phyloP scores from a whole-genome alignment of 2,113 vertebrate genomes.

The Anolis carolinensis region DNA sequence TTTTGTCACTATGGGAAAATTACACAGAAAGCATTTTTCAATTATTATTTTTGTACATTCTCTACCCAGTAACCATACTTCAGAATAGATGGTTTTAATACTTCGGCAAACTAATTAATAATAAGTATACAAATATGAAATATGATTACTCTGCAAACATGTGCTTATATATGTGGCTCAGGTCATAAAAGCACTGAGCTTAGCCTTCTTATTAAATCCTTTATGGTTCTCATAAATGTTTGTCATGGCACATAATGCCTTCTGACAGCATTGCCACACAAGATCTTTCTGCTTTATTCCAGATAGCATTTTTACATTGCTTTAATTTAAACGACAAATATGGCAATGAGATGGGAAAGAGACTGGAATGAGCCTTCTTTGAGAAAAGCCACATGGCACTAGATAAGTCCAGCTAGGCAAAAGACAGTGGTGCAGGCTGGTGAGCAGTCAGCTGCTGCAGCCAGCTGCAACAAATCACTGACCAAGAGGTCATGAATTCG shows the following conservation, averaged over 20 bases:
- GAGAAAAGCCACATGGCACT: neutral
- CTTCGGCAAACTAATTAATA: neutral
- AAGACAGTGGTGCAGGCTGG: too few relatives aligned
- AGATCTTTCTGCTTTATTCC: neutral
- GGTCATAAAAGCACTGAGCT: neutral
- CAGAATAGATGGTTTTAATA: neutral
- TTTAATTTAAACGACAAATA: neutral
- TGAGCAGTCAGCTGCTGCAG: too few relatives aligned
- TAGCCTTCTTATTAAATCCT: conserved; percentile 17
- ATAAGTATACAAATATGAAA: neutral
- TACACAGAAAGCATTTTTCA: neutral
- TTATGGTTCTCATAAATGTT: conserved; percentile 20
- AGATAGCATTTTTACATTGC: neutral
- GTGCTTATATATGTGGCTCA: conserved; percentile 3
- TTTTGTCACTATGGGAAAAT: neutral
- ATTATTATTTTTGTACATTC: neutral
- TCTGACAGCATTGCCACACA: neutral
- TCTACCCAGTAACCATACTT: neutral
- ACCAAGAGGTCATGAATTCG: too few relatives aligned
- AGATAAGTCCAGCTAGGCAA: too few relatives aligned
- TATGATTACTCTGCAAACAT: conserved; percentile 8
- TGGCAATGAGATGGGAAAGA: neutral
- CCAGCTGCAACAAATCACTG: too few relatives aligned
- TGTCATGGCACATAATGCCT: neutral
- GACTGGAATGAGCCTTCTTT: neutral